phyloP scores from a whole-genome alignment of 1,140 invertebrate species.

The Trichonephila clavata region DNA sequence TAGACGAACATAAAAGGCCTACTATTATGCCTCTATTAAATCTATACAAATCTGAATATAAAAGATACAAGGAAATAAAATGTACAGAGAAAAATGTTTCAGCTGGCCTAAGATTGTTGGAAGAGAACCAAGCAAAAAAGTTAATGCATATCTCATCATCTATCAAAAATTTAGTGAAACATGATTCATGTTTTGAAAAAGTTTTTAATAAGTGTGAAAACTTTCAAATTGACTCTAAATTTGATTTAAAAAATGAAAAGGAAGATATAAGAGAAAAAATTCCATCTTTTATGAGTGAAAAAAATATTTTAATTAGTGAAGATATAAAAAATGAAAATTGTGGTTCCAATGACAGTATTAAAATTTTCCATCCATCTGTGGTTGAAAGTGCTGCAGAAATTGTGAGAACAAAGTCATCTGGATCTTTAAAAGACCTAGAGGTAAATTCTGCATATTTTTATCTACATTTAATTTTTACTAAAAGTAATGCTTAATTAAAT shows the following conservation, averaged over 20 bases:
- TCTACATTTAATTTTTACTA: too few relatives aligned
- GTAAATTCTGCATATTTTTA: neutral
- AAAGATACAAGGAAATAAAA: neutral
- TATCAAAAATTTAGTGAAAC: conserved; percentile 13
- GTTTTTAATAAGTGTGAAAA: neutral
- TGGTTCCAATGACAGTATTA: neutral
- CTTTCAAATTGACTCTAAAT: neutral
- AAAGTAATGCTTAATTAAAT: too few relatives aligned
- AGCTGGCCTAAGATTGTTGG: neutral
- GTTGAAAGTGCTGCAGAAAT: neutral
- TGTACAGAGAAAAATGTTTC: neutral
- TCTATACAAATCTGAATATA: neutral
- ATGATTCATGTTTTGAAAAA: conserved; percentile 36
- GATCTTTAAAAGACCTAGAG: neutral
- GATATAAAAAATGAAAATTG: neutral
- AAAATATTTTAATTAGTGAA: neutral
- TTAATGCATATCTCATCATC: neutral
- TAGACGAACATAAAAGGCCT: neutral
- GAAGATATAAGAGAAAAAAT: neutral
- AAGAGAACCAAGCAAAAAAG: neutral
- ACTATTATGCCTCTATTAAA: neutral
- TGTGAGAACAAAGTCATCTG: neutral
- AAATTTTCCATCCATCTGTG: neutral
- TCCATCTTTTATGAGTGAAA: neutral
- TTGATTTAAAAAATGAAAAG: neutral